phyloP scores from a whole-genome alignment of 1,140 invertebrate genomes.

The Helicorthomorpha holstii region DNA sequence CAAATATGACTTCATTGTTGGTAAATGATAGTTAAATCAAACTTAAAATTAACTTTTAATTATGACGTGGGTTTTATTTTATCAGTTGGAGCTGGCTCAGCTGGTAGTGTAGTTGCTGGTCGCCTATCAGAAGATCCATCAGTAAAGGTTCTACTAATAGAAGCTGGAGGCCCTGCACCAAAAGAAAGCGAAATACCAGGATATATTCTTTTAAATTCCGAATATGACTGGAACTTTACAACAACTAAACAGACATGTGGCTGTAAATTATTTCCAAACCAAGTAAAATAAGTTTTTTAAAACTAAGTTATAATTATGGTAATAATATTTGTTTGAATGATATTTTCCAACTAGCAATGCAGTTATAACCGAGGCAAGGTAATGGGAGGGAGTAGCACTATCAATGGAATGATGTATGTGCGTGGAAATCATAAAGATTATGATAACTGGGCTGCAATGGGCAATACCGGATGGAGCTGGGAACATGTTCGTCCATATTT shows the following conservation, averaged over 20 bases:
- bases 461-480: slow-evolving; percentile 34
- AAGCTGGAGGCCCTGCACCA: slow-evolving; percentile 71
- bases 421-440: slow-evolving; percentile 73
- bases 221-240: too few species aligned
- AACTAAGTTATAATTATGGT: too few species aligned
- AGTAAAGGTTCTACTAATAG: slow-evolving; percentile 63
- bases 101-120: slow-evolving; percentile 69
- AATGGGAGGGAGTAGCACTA: slow-evolving; percentile 46
- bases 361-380: slow-evolving; percentile 20
- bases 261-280: too few species aligned
- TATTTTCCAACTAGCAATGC: too few species aligned
- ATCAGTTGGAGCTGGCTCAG: slow-evolving; percentile 40
- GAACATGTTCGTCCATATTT: slow-evolving; percentile 49
- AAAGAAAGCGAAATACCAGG: slow-evolving; percentile 64
- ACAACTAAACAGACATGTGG: too few species aligned
- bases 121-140: slow-evolving; percentile 43
- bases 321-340: too few species aligned
- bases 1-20: too few species aligned
- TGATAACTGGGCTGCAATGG: slow-evolving; percentile 52
- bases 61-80: too few species aligned
- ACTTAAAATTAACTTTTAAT: too few species aligned
- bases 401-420: slow-evolving; percentile 81
- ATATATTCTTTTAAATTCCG: too few species aligned
- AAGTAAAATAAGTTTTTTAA: too few species aligned
- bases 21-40: too few species aligned